Percentiles rank a stretch among this genome's conserved stretches.
These are phyloP conservation scores for Trimorus sp. DNA, from an alignment of 2,888 invertebrate species.

Conservation along the genomic window DNA sequence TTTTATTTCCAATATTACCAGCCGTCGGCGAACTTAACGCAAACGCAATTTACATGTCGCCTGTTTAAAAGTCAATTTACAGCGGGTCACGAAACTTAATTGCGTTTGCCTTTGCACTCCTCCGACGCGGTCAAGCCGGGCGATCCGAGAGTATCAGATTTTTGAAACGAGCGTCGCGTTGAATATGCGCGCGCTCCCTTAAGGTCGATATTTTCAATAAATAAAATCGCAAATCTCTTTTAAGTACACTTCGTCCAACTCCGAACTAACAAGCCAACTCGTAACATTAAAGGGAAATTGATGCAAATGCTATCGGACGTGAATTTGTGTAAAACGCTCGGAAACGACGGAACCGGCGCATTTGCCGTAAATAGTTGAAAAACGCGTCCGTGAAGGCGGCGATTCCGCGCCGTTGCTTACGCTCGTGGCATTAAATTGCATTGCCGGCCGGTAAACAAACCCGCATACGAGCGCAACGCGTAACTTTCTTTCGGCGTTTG, in stretches of 20 bases:
- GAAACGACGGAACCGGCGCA: constrained; percentile 15
- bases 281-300: constrained; percentile 37
- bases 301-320: constrained; percentile 38
- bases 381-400: constrained; percentile 24
- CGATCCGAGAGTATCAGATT: no score
- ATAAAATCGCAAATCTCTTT: constrained; percentile 19
- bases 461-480: constrained; percentile 57
- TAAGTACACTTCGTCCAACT: constrained; percentile 17
- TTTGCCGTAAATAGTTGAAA: constrained; percentile 43
- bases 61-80: no score
- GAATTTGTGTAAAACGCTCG: constrained; percentile 39
- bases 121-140: no score
- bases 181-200: no score
- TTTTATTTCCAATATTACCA: no score
- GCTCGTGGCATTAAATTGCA: constrained; percentile 61
- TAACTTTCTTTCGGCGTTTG: constrained; percentile 61
- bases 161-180: no score
- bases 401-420: constrained; percentile 38
- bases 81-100: no score
- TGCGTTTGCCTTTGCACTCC: no score
- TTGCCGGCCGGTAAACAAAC: constrained; percentile 61
- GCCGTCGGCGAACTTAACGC: no score
- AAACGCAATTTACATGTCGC: no score
- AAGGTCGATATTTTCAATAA: background rate
- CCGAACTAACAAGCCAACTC: constrained; percentile 31